Evolutionary conservation across 2,797 vertebrate species (phyloP), one percentile per base, ranked within the genome.

Genomic region (Crenuchus spilurus): DNA sequence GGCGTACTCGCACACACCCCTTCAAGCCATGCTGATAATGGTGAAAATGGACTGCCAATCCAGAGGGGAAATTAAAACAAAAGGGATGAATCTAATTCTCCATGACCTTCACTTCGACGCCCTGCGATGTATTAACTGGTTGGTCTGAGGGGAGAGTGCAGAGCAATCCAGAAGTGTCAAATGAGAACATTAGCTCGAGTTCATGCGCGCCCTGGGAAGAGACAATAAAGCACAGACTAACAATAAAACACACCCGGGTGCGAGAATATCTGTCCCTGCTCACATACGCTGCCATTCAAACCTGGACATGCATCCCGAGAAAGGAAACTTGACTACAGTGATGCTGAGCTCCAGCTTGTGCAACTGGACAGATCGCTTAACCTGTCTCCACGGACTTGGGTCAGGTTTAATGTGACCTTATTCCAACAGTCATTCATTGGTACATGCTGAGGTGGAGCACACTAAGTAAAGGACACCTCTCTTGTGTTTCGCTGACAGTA

Each of bases 21-120:
- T 65, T 11, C 8, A 26, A 69, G n/a, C 57, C 42, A 68, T 64
- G n/a, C n/a, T n/a, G 51, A 35, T 88, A 91, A 88, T 84, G 84
- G 85, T 84, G 80, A 88, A 88, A 89, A 87, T 30, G 72, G 75
- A 86, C 90, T 86, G 83, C 82, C 88, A 90, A 91, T 91, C 85
- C 90, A 90, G 78, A 61, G 74, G 87, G 91, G 88, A 92, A 93
- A 91, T 91, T 91, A 91, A 89, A 89, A 83, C 72, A 79, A 86
- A 86, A 74, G 76, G 77, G 76, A 75, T 82, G 84, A 84, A 91
- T 90, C 85, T 88, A 91, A 90, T 90, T 89, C 87, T 84, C 84
- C 74, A 85, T 86, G 88, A 91, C 91, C 86, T 91, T 90, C 87
- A 78, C 88, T 89, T 90, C 83, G 80, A 83, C 82, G 84, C 87